Percentiles rank a stretch among this genome's conserved stretches.
These are phyloP conservation scores for Heterodera carotae DNA, from an alignment of 1,140 invertebrate species.

Conservation along the genomic window DNA sequence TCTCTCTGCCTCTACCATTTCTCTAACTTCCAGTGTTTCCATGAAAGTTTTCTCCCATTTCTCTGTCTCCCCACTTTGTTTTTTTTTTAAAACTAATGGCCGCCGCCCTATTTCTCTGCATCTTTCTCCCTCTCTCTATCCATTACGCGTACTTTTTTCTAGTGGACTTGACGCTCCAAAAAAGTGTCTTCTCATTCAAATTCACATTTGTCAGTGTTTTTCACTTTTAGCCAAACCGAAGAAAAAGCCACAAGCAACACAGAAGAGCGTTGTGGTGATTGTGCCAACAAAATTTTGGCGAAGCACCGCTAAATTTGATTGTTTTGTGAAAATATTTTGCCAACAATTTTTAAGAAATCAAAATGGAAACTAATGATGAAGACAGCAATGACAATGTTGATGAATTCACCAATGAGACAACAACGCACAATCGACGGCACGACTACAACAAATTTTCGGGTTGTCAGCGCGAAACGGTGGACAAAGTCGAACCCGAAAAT, in stretches of 20 bases:
- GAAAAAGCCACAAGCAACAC: not conserved
- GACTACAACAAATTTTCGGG: not conserved
- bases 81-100: not conserved
- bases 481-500: not conserved
- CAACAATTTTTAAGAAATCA: not conserved
- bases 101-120: not conserved
- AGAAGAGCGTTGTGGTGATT: not conserved
- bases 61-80: too few relatives aligned
- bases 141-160: not conserved
- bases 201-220: not conserved
- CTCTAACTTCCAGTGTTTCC: too few relatives aligned
- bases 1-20: too few relatives aligned
- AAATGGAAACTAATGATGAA: not conserved
- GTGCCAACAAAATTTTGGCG: conserved; percentile 16
- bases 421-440: not conserved
- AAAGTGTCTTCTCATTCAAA: not conserved
- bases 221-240: not conserved
- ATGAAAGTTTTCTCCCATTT: too few relatives aligned
- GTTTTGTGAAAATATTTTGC: not conserved
- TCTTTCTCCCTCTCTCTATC: not conserved
- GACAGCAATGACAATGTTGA: not conserved
- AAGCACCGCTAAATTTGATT: conserved; percentile 15
- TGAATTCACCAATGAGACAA: not conserved
- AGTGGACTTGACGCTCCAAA: not conserved
- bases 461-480: not conserved